phyloP scores from a whole-genome alignment of 2,113 vertebrate species.

The Lepisosteus oculatus region DNA sequence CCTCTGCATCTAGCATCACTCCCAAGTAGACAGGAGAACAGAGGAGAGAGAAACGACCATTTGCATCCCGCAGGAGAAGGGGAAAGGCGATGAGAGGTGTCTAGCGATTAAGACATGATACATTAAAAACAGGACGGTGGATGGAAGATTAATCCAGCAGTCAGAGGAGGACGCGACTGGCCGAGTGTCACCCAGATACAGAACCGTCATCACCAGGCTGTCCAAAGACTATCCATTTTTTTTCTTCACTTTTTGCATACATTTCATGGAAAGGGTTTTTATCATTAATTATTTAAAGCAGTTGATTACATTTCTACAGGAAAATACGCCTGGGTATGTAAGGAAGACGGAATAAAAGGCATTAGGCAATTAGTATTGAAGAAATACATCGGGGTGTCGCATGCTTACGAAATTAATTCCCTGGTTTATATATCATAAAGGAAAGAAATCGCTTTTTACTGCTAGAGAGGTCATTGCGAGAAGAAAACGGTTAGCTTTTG shows the following conservation, averaged over 20 bases:
- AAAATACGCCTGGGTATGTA: not conserved
- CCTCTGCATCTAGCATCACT: constrained; percentile 30
- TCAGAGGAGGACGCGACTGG: constrained; percentile 27
- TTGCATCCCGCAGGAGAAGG: constrained; percentile 31
- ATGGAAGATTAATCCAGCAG: constrained; percentile 21
- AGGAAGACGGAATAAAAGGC: not conserved
- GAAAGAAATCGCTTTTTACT: constrained; percentile 31
- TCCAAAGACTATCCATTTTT: constrained; percentile 8
- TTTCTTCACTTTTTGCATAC: not conserved
- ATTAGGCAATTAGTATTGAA: not conserved
- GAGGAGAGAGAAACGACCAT: constrained; percentile 35
- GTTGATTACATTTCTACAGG: not conserved
- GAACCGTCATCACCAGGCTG: constrained; percentile 20
- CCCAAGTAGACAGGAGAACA: constrained; percentile 30
- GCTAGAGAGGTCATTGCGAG: constrained; percentile 50
- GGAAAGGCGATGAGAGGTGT: constrained; percentile 19
- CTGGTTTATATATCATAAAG: constrained; percentile 7
- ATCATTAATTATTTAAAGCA: not conserved
- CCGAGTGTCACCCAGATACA: constrained; percentile 42
- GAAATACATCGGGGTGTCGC: not conserved
- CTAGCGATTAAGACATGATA: constrained; percentile 17
- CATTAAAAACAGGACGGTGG: constrained; percentile 44
- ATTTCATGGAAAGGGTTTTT: not conserved
- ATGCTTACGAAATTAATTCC: constrained; percentile 21
- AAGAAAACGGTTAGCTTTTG: constrained; percentile 52